A percentile compares a stretch with the other conserved stretches of the same genome.
phyloP scores from a whole-genome alignment of 2,797 vertebrate species.

The Dallia pectoralis region DNA sequence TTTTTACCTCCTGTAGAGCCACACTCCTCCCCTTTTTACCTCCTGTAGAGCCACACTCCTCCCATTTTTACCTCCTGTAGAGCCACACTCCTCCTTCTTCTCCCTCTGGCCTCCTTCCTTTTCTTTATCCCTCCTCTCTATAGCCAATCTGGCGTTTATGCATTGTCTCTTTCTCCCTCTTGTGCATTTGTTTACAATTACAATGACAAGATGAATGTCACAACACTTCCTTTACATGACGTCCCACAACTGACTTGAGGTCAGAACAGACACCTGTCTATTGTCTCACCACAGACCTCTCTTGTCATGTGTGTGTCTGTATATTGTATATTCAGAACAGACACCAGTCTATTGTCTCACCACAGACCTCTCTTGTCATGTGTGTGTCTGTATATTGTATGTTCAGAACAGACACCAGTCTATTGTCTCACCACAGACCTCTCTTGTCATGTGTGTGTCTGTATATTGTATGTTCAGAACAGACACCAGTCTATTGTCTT shows the following conservation, averaged over 20 bases:
- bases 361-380: conserved; percentile 1
- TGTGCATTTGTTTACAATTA: not conserved
- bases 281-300: not conserved
- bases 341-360: not conserved
- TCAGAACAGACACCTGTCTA: not conserved
- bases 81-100: not conserved
- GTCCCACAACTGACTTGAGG: too few species aligned
- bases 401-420: not conserved
- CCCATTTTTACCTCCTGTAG: not conserved
- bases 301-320: too few species aligned
- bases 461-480: too few species aligned
- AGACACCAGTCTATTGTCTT: not conserved
- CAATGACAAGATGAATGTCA: not conserved
- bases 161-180: conserved; percentile 12
- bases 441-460: too few species aligned
- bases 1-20: too few species aligned
- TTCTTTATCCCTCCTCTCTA: too few species aligned
- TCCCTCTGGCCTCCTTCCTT: not conserved
- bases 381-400: too few species aligned
- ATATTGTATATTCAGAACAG: too few species aligned
- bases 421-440: not conserved
- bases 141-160: too few species aligned
- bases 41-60: not conserved
- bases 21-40: too few species aligned
- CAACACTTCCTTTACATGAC: too few species aligned